Evolutionary conservation across 2,797 vertebrate genomes (phyloP).

Genomic region (Sebastes steindachneri): DNA sequence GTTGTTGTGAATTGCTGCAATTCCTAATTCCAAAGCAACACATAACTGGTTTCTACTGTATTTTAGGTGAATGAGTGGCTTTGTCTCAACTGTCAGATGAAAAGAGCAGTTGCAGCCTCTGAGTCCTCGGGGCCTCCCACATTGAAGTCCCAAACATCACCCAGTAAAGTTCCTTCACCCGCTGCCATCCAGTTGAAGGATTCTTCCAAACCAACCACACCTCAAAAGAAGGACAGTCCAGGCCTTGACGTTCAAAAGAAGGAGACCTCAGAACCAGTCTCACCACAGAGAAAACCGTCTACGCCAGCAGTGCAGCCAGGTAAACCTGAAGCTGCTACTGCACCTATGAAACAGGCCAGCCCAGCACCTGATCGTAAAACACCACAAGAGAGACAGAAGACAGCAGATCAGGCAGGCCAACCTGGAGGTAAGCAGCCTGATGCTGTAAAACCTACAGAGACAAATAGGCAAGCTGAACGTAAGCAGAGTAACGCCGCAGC

Average conservation of each 20-base stretch:
- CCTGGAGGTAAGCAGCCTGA: constrained; percentile 10
- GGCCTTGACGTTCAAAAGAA: constrained; percentile 38
- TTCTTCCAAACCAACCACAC: constrained; percentile 32
- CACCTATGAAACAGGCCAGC: constrained; percentile 50
- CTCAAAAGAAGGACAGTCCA: constrained; percentile 33
- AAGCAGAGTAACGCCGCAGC: constrained; percentile 67
- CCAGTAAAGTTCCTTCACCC: constrained; percentile 56
- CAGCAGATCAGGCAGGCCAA: constrained; percentile 36
- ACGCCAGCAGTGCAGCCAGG: constrained; percentile 65
- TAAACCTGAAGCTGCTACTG: constrained; percentile 67
- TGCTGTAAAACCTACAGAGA: not conserved
- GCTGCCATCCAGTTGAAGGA: constrained; percentile 55
- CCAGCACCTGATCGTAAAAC: constrained; percentile 58
- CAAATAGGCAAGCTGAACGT: not conserved
- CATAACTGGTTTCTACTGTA: constrained; percentile 10
- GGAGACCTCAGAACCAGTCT: constrained; percentile 56
- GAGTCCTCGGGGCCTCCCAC: constrained; percentile 73
- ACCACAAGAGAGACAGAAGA: constrained; percentile 72
- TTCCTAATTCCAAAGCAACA: not conserved
- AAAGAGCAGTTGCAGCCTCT: constrained; percentile 87
- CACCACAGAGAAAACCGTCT: constrained; percentile 68
- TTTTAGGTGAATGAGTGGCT: constrained; percentile 88
- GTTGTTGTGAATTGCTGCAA: not conserved
- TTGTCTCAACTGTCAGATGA: constrained; percentile 98
- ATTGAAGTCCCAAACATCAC: constrained; percentile 63